These are phyloP conservation scores for Zapornia atra DNA, from an alignment of 2,113 vertebrate species.

Conservation along the genomic window DNA sequence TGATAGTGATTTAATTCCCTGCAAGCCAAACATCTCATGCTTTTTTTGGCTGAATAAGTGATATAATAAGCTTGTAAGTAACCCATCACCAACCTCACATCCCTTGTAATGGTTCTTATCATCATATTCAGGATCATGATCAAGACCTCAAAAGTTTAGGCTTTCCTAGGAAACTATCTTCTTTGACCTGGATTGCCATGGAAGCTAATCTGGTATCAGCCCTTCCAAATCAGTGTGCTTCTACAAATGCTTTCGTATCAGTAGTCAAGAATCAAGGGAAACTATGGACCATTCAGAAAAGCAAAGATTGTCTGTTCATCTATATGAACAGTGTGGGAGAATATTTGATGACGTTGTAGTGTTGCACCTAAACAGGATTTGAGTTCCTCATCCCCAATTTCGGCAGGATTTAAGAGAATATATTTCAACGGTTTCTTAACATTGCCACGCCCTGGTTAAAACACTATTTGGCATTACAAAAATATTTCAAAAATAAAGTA, in stretches of 20 bases:
- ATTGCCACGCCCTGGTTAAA: background rate
- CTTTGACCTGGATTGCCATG: background rate
- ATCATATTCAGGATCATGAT: background rate
- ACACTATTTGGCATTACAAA: background rate
- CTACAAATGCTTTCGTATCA: background rate
- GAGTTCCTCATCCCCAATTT: background rate
- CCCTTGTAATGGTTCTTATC: background rate
- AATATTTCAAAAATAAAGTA: background rate
- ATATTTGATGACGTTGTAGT: background rate
- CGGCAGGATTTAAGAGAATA: background rate
- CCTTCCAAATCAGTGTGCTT: background rate
- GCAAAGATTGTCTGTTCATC: background rate
- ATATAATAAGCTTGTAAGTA: background rate
- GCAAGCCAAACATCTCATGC: background rate
- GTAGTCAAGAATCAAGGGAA: background rate
- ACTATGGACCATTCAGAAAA: background rate
- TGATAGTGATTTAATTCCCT: background rate
- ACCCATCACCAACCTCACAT: background rate
- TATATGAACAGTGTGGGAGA: background rate
- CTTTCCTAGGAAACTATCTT: background rate
- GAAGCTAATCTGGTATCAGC: background rate
- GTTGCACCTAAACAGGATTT: background rate
- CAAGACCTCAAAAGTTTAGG: background rate
- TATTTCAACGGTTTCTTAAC: background rate
- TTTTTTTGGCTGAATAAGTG: background rate